Percentiles rank a stretch among this genome's conserved stretches.
Conservation (phyloP, 37 sponge, comb jelly and placozoan species). For the Ephydatia muelleri region DNA sequence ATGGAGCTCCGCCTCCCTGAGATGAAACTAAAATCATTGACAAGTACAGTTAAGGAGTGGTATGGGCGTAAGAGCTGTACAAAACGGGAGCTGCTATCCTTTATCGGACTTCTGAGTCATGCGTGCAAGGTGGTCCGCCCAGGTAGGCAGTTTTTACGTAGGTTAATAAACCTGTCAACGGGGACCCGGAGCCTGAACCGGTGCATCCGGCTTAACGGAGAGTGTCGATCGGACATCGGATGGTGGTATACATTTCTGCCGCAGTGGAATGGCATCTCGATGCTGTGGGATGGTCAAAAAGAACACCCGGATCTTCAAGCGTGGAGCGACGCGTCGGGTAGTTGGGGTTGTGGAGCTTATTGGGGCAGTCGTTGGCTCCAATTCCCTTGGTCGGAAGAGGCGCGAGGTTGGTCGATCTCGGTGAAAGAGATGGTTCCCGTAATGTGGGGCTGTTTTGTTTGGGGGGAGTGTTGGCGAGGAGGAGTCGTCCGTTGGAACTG, state of each 20-base stretch:
- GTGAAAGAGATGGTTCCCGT: slow-evolving; percentile 35
- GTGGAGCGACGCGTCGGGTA: slow-evolving; percentile 44
- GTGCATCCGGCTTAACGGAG: slow-evolving; percentile 18
- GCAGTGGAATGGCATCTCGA: slow-evolving; percentile 16
- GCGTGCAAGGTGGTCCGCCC: slow-evolving; percentile 30
- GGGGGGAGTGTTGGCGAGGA: slow-evolving; percentile 33
- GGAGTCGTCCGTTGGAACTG: slow-evolving; percentile 18
- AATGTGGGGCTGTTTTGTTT: slow-evolving; percentile 18
- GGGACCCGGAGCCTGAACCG: not conserved
- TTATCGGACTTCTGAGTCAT: not conserved
- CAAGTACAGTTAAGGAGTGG: not conserved
- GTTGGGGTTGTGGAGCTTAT: slow-evolving; percentile 46
- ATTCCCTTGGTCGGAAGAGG: slow-evolving; percentile 8
- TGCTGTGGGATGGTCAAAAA: not conserved
- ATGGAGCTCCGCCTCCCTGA: not conserved
- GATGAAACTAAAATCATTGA: not conserved
- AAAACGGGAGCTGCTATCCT: not conserved
- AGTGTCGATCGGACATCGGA: not conserved
- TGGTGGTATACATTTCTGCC: slow-evolving; percentile 11
- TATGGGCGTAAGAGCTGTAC: not conserved
- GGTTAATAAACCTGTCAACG: not conserved
- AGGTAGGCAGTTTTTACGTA: slow-evolving; percentile 8
- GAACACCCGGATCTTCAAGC: not conserved
- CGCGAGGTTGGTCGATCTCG: slow-evolving; percentile 2
- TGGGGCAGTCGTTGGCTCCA: slow-evolving; percentile 25